Evolutionary conservation across 2,888 invertebrate genomes (phyloP), one percentile per base, ranked within the genome.

Genomic region (Epinotia brunnichana): DNA sequence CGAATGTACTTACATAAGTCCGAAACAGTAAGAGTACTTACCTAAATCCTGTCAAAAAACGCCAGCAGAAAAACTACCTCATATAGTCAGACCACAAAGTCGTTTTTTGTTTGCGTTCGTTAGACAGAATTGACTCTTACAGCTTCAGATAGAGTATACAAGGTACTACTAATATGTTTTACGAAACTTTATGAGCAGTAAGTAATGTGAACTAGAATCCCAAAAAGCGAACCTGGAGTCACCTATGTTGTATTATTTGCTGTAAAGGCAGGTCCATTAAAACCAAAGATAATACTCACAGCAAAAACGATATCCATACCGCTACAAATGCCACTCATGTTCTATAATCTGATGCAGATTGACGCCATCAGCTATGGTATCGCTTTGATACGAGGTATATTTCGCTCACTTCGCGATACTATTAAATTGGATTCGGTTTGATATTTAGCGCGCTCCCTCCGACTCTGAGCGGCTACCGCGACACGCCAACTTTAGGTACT

Each of bases 301-400:
- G 60, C 61, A 67, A 71, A 61, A 61, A 67, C 54, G 35, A 41
- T 29, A 64, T 66, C 51, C 5, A 11, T 56, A 41, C 17, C 35
- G 54, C 54, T 61, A 53, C 53, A 67, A 61, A 72, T 56, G 67
- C 60, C 71, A 54, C 56, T 51, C 54, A 67, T 51, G 51, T 66
- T 56, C 57, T 41, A 41, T 71, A 61, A 72, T 72, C 67, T 61
- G 61, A 35, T 44, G 48, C 72, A 67, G 67, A 61, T 67, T 61
- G 60, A 35, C 48, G 63, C 62, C 72, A 67, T 71, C 61, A 67
- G 57, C 51, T 57, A 62, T 44, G 62, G 62, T 72, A 57, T 69
- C 68, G 29, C 19, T 17, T 24, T 62, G 61, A 57, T 56, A 59
- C 57, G 57, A 54, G 41, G 41, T 56, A 17, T 15, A 51, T 11